phyloP scores from a whole-genome alignment of 2,797 vertebrate species.

The Halcyon smyrnensis region DNA sequence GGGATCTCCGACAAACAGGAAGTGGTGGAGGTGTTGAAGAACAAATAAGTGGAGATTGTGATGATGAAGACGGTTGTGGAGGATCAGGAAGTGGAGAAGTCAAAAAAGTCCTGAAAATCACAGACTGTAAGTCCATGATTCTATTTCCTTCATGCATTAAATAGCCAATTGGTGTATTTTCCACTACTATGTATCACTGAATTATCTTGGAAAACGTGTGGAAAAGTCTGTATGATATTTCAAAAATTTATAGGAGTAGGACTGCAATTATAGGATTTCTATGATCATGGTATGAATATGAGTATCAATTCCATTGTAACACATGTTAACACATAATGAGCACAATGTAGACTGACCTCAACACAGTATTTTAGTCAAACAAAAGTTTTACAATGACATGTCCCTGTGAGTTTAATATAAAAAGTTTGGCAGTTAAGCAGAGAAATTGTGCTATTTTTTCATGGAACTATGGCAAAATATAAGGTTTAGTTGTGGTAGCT shows the following conservation, averaged over 20 bases:
- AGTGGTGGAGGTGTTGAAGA: slow-evolving; percentile 66
- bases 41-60: slow-evolving; percentile 87
- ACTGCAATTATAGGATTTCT: background rate
- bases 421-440: background rate
- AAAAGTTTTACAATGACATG: background rate
- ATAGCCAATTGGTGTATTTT: background rate
- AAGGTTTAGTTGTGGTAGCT: background rate
- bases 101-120: slow-evolving; percentile 73
- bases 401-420: background rate
- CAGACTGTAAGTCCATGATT: slow-evolving; percentile 82
- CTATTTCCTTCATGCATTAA: background rate
- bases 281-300: background rate
- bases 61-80: slow-evolving; percentile 89
- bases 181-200: background rate
- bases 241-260: background rate
- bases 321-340: background rate
- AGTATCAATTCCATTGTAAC: background rate
- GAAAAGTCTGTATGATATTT: background rate
- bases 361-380: background rate
- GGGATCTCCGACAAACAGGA: slow-evolving; percentile 71
- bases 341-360: background rate
- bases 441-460: background rate
- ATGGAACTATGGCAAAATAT: background rate
- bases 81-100: slow-evolving; percentile 85
- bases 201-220: background rate